Percentiles rank a stretch among this genome's conserved stretches.
phyloP scores from a whole-genome alignment of 2,113 vertebrate genomes.

The Redunca redunca region DNA sequence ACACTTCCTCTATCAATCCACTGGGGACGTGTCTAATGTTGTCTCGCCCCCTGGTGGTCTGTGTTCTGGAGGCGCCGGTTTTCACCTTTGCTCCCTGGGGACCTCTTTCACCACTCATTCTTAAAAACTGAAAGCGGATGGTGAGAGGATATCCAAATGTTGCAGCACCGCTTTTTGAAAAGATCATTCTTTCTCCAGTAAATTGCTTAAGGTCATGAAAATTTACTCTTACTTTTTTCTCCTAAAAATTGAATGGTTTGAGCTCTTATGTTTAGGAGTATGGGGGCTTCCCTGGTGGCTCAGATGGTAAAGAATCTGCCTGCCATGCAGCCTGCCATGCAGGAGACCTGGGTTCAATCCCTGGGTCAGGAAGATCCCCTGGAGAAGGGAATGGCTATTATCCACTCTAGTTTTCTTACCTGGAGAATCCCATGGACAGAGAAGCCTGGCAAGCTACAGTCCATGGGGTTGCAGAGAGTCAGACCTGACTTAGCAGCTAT shows the following conservation, averaged over 20 bases:
- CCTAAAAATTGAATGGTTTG: background rate
- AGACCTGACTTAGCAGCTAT: background rate
- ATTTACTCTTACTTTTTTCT: background rate
- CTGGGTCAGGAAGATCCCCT: background rate
- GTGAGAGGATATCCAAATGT: background rate
- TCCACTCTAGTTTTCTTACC: background rate
- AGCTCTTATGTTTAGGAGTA: background rate
- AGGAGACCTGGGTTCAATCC: background rate
- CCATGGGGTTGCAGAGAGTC: background rate
- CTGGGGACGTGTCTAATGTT: background rate
- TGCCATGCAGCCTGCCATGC: background rate
- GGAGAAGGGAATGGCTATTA: background rate
- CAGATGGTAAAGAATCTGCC: background rate
- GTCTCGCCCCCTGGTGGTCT: background rate
- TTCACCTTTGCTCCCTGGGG: background rate
- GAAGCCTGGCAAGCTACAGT: background rate
- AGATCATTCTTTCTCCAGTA: background rate
- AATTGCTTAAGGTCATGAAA: background rate
- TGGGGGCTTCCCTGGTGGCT: background rate
- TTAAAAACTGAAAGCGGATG: background rate
- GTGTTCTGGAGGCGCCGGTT: background rate
- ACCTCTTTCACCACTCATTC: background rate
- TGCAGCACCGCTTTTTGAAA: background rate
- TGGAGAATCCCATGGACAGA: background rate
- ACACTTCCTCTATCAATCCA: constrained; percentile 67